Percentiles rank a stretch among this genome's conserved stretches.
Evolutionary conservation across 2,888 invertebrate species (phyloP).

Genomic region (Halictus ligatus): DNA sequence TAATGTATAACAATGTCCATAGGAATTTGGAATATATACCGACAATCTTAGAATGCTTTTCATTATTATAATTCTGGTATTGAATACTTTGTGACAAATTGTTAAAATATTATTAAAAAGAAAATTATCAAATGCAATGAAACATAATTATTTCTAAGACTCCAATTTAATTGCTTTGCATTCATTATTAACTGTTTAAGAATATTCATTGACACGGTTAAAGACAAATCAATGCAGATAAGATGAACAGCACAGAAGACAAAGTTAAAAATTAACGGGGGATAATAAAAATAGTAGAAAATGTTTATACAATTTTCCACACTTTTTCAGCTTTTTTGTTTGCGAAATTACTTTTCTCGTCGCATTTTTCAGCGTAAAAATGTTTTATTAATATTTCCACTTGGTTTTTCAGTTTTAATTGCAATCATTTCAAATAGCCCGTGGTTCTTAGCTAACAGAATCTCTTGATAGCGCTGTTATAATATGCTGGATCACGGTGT

Average conservation of each 20-base stretch:
- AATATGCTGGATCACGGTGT: constrained; percentile 6
- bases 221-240: background rate
- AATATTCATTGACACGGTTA: background rate
- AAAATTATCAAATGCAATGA: no score
- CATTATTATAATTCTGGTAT: background rate
- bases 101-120: no score
- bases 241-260: background rate
- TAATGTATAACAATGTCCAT: background rate
- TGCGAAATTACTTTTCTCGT: background rate
- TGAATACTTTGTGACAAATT: background rate
- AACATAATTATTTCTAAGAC: no score
- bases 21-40: background rate
- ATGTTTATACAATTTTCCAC: background rate
- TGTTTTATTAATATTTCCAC: background rate
- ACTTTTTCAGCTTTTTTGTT: background rate
- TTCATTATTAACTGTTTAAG: background rate
- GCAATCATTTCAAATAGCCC: background rate
- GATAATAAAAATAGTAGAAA: background rate
- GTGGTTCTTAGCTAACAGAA: background rate
- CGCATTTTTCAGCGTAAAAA: background rate
- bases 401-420: background rate
- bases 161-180: background rate
- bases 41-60: background rate
- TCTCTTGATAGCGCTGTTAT: background rate
- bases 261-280: background rate